phyloP scores from a whole-genome alignment of 2,797 vertebrate genomes.

The Huso huso region DNA sequence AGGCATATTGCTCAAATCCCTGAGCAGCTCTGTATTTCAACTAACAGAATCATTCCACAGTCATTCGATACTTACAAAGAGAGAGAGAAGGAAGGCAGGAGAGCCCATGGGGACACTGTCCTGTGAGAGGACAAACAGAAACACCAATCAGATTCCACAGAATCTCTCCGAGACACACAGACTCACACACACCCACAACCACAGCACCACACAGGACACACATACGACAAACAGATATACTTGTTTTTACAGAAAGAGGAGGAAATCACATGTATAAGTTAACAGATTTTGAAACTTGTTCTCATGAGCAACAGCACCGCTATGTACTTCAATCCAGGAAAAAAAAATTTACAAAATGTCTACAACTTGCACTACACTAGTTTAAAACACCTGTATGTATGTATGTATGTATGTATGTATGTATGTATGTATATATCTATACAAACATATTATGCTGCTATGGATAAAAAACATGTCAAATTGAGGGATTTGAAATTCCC shows the following conservation, averaged over 20 bases:
- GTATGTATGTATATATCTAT: no score
- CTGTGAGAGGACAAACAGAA: slow-evolving; percentile 83
- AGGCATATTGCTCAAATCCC: background rate
- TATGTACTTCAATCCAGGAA: no score
- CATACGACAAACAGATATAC: slow-evolving; percentile 43
- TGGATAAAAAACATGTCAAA: no score
- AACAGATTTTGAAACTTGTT: no score
- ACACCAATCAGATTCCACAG: slow-evolving; percentile 43
- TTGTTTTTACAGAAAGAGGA: background rate
- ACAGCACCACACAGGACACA: slow-evolving; percentile 35
- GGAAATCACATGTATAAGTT: slow-evolving; percentile 3
- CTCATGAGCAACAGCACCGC: no score
- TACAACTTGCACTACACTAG: no score
- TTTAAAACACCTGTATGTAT: no score
- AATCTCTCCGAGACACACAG: slow-evolving; percentile 50
- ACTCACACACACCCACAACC: slow-evolving; percentile 39
- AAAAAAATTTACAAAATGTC: no score
- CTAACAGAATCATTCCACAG: slow-evolving; percentile 11
- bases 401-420: no score
- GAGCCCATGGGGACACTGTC: slow-evolving; percentile 98
- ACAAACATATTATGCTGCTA: no score
- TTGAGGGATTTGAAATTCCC: no score
- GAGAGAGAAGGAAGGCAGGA: slow-evolving; percentile 98
- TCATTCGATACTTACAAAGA: slow-evolving; percentile 95
- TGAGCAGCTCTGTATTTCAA: slow-evolving; percentile 16